Evolutionary conservation across 2,113 vertebrate species (phyloP).

Genomic region (Origma solitaria): DNA sequence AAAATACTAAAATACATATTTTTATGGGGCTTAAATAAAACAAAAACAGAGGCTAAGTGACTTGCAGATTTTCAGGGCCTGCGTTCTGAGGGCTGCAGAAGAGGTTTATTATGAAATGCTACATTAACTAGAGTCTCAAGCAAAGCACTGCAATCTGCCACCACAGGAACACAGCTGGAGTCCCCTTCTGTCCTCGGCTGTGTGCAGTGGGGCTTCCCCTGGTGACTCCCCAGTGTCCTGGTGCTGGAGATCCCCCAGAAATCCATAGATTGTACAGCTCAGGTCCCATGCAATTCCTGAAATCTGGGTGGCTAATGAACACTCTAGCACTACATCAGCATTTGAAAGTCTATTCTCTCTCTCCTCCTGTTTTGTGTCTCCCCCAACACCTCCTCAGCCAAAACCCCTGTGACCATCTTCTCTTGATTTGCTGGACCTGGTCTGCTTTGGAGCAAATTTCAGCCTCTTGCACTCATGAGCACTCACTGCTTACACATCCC

Average conservation of each 20-base stretch:
- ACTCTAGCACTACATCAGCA: not conserved
- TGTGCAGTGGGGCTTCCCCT: not conserved
- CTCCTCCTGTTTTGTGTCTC: not conserved
- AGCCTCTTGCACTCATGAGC: not conserved
- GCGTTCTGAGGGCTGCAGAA: not conserved
- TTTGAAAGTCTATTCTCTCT: not conserved
- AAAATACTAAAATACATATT: no score
- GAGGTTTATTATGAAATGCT: not conserved
- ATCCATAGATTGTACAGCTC: rapidly evolving
- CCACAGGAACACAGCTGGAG: not conserved
- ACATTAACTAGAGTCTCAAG: not conserved
- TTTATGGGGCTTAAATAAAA: not conserved
- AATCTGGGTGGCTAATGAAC: not conserved
- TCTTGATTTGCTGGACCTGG: not conserved
- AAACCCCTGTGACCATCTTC: not conserved
- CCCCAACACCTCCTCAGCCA: not conserved
- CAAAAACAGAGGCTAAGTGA: not conserved
- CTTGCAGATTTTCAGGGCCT: not conserved
- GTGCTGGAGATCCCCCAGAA: not conserved
- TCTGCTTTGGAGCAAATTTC: not conserved
- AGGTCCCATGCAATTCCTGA: not conserved
- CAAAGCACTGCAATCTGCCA: not conserved
- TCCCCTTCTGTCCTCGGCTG: not conserved
- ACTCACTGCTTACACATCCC: not conserved
- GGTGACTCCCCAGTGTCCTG: not conserved